These are phyloP conservation scores for Ernsta delagoae DNA, from an alignment of 2,888 invertebrate genomes.

Conservation along the genomic window DNA sequence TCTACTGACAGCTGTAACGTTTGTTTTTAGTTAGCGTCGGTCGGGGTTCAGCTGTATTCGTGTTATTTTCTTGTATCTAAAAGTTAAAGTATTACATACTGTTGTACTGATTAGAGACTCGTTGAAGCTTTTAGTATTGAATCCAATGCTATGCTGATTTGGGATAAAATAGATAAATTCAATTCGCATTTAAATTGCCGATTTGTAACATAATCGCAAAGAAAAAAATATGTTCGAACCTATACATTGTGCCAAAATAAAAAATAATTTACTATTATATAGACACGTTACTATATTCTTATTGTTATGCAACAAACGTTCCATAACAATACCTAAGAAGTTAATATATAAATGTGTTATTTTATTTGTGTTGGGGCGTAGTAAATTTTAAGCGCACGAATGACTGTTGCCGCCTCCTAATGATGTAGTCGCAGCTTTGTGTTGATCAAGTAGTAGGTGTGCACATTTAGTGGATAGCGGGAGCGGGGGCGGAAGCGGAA, in stretches of 20 bases:
- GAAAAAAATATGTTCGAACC: too few relatives aligned
- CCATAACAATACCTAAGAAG: not conserved
- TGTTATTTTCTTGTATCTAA: not conserved
- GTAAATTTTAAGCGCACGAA: not conserved
- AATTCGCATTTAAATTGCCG: too few relatives aligned
- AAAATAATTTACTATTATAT: too few relatives aligned
- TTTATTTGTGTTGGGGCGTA: not conserved
- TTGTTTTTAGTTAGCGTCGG: constrained; percentile 4
- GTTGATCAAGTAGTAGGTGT: not conserved
- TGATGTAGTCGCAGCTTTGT: not conserved
- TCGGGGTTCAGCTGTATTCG: not conserved
- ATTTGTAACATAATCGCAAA: too few relatives aligned
- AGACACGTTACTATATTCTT: too few relatives aligned
- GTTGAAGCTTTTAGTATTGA: not conserved
- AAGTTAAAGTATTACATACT: too few relatives aligned
- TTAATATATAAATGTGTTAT: not conserved
- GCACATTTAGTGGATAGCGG: not conserved
- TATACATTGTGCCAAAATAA: too few relatives aligned
- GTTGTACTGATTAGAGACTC: not conserved
- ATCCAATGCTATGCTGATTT: not conserved
- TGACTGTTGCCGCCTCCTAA: not conserved
- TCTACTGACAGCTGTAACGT: constrained; percentile 6
- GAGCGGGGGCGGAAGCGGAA: not conserved
- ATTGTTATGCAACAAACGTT: too few relatives aligned
- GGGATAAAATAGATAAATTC: not conserved